Percentiles rank a stretch among this genome's conserved stretches.
Conservation (phyloP, 2,888 invertebrate genomes). For the Stegana nigrithorax region DNA sequence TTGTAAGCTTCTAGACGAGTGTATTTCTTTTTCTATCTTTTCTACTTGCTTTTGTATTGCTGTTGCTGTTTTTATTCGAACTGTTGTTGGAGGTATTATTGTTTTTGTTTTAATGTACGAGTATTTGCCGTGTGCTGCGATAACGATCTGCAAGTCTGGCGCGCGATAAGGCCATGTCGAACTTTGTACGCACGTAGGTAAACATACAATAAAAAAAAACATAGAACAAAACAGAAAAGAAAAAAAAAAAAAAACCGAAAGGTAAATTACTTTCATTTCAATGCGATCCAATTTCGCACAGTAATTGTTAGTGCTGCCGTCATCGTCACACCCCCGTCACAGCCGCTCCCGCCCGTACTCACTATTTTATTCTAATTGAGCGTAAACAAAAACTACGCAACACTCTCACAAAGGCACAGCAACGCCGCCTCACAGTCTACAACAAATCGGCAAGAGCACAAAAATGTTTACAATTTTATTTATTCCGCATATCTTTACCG, state of each 20-base stretch:
- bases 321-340: too few relatives aligned
- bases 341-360: too few relatives aligned
- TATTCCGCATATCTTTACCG: too few relatives aligned
- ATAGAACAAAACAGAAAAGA: neutral
- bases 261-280: neutral
- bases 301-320: too few relatives aligned
- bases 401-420: neutral
- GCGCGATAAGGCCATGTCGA: too few relatives aligned
- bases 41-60: too few relatives aligned
- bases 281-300: too few relatives aligned
- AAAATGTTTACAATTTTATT: too few relatives aligned
- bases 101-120: neutral
- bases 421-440: neutral
- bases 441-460: too few relatives aligned
- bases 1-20: too few relatives aligned
- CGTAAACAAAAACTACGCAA: neutral
- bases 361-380: neutral
- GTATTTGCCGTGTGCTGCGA: neutral
- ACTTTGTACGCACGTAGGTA: neutral
- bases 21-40: too few relatives aligned
- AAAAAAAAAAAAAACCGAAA: neutral
- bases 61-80: neutral
- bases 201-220: neutral
- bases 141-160: neutral
- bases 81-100: too few relatives aligned